Percentiles rank a stretch among this genome's conserved stretches.
These are phyloP conservation scores for Melanostigma gelatinosum DNA, from an alignment of 2,113 vertebrate genomes.

Conservation along the genomic window DNA sequence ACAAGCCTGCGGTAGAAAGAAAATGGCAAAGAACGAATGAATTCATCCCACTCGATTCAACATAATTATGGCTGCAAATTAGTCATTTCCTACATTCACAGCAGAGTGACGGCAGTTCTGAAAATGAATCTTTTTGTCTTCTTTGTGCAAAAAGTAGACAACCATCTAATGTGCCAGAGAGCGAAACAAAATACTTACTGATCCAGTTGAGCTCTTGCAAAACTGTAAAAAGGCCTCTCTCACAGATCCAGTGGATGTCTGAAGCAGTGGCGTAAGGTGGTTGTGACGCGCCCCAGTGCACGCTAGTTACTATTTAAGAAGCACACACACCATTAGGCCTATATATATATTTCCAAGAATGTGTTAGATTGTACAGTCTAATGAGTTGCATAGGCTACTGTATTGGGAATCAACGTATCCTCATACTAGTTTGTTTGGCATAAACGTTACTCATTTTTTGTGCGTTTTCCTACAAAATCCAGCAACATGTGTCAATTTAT, in stretches of 20 bases:
- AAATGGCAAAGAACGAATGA: background rate
- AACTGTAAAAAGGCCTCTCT: background rate
- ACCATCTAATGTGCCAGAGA: background rate
- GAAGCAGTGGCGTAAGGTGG: background rate
- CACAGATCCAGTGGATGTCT: background rate
- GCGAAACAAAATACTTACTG: background rate
- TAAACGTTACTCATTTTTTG: background rate
- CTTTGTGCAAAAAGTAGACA: slow-evolving; percentile 2
- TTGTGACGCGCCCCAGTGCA: background rate
- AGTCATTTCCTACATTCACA: background rate
- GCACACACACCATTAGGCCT: background rate
- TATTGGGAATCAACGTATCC: background rate
- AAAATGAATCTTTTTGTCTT: background rate
- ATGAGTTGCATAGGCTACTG: background rate
- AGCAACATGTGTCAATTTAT: no score
- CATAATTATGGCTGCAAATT: slow-evolving; percentile 8
- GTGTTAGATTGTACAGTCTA: background rate
- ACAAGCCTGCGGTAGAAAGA: background rate
- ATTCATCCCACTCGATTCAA: background rate
- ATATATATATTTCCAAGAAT: background rate
- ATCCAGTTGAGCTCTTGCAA: background rate
- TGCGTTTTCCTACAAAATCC: no score
- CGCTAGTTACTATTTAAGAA: background rate
- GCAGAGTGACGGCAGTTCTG: background rate
- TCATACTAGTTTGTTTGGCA: background rate